Evolutionary conservation across 2,888 invertebrate species (phyloP).

Genomic region (Amiota communis): DNA sequence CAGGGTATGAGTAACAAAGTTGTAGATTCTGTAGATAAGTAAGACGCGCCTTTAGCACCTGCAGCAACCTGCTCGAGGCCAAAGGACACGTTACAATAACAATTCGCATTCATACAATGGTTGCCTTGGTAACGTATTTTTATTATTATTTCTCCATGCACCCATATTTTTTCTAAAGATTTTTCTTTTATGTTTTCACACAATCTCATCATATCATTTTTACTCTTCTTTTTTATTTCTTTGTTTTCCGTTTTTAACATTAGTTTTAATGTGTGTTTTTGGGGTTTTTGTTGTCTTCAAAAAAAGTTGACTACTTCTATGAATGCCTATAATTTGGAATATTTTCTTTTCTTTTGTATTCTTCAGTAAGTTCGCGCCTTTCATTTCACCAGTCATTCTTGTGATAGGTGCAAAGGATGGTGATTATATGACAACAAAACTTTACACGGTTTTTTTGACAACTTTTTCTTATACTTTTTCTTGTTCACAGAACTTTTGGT

Average conservation of each 20-base stretch:
- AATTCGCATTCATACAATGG: conserved; percentile 8
- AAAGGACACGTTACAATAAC: no score
- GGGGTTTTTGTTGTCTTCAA: not conserved
- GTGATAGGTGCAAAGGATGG: no score
- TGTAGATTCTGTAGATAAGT: not conserved
- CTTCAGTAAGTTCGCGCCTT: conserved; percentile 51
- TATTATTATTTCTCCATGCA: conserved; percentile 5
- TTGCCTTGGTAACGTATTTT: conserved; percentile 45
- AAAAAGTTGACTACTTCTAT: not conserved
- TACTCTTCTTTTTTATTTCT: conserved; percentile 57
- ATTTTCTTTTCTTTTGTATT: conserved; percentile 37
- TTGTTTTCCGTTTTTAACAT: conserved; percentile 47
- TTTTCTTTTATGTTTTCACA: conserved; percentile 22
- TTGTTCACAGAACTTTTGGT: conserved; percentile 2
- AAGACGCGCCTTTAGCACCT: conserved; percentile 3
- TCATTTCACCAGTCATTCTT: no score
- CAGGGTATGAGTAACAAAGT: no score
- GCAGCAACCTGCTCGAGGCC: not conserved
- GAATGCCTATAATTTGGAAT: conserved; percentile 19
- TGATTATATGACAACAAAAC: no score
- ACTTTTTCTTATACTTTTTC: not conserved
- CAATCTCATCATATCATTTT: conserved; percentile 19
- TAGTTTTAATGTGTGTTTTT: not conserved
- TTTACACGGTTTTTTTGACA: not conserved
- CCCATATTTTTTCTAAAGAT: not conserved